Evolutionary conservation across 37 sponge, comb jelly and placozoan species (phyloP).

Genomic region (Beroe forskalii): DNA sequence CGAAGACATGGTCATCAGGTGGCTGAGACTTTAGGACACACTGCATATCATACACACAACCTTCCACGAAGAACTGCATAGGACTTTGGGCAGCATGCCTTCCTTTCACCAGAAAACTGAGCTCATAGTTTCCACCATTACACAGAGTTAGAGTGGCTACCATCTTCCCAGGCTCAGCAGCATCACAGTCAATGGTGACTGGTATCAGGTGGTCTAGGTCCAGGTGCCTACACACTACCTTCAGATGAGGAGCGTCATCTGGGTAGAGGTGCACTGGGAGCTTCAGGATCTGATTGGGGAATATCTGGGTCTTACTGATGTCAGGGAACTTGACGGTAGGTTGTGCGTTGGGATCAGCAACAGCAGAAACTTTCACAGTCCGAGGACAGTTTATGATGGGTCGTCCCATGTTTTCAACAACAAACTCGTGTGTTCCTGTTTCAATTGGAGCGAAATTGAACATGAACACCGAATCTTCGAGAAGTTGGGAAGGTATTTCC

Average conservation of each 20-base stretch:
- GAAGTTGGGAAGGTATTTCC: background rate
- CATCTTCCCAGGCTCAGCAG: background rate
- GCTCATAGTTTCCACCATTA: conserved; percentile 50
- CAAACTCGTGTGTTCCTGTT: conserved; percentile 48
- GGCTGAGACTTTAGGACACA: background rate
- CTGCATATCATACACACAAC: conserved; percentile 2
- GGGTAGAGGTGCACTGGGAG: background rate
- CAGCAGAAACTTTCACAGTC: background rate
- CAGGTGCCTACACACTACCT: background rate
- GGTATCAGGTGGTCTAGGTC: background rate
- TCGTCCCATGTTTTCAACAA: background rate
- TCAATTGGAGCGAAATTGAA: conserved; percentile 26
- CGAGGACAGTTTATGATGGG: background rate
- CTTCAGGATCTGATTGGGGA: conserved; percentile 41
- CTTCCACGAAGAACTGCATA: conserved; percentile 6
- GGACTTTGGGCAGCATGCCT: conserved; percentile 23
- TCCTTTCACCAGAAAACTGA: conserved; percentile 4
- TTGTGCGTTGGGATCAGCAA: too few relatives aligned
- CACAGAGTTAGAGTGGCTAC: background rate
- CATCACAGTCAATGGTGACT: background rate
- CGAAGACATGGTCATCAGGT: conserved; percentile 15
- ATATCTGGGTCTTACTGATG: background rate
- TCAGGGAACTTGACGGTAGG: conserved; percentile 28
- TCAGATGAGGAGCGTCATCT: background rate
- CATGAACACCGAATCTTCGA: background rate